Conservation (phyloP, 1,140 invertebrate genomes). For the Bradysia coprophila region DNA sequence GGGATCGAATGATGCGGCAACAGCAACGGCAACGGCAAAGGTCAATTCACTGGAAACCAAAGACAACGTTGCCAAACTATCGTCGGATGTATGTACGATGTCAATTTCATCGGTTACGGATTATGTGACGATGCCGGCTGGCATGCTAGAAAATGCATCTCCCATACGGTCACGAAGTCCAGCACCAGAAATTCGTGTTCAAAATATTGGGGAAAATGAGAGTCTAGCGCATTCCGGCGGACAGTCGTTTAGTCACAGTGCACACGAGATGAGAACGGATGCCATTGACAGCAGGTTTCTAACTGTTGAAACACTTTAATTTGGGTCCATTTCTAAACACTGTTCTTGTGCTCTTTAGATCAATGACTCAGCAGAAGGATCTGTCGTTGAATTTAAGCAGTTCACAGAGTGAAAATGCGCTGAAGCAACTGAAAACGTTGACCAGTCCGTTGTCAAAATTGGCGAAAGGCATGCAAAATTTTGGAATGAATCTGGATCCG, state of each 20-base stretch:
- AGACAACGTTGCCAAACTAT: slow-evolving; percentile 22
- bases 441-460: slow-evolving; percentile 61
- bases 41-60: slow-evolving; percentile 20
- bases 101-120: slow-evolving; percentile 31
- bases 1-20: slow-evolving; percentile 19
- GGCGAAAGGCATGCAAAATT: slow-evolving; percentile 63
- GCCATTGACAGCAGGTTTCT: not conserved
- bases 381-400: slow-evolving; percentile 44
- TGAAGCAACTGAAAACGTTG: slow-evolving; percentile 42
- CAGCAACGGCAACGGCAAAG: slow-evolving; percentile 8
- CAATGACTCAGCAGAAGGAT: slow-evolving; percentile 14
- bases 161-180: slow-evolving; percentile 22
- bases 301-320: not conserved
- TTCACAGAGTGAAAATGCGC: slow-evolving; percentile 59
- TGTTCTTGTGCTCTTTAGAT: too few relatives aligned
- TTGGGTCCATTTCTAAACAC: too few relatives aligned
- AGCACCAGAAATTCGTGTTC: slow-evolving; percentile 40
- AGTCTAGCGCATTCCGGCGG: slow-evolving; percentile 7
- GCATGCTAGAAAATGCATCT: slow-evolving; percentile 18
- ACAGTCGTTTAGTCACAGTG: not conserved
- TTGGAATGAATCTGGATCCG: slow-evolving; percentile 68
- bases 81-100: slow-evolving; percentile 25
- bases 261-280: not conserved
- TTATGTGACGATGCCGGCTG: slow-evolving; percentile 32
- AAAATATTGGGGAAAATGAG: slow-evolving; percentile 6